Evolutionary conservation across 1,140 invertebrate genomes (phyloP).

Genomic region (Scaptomyza graminum): DNA sequence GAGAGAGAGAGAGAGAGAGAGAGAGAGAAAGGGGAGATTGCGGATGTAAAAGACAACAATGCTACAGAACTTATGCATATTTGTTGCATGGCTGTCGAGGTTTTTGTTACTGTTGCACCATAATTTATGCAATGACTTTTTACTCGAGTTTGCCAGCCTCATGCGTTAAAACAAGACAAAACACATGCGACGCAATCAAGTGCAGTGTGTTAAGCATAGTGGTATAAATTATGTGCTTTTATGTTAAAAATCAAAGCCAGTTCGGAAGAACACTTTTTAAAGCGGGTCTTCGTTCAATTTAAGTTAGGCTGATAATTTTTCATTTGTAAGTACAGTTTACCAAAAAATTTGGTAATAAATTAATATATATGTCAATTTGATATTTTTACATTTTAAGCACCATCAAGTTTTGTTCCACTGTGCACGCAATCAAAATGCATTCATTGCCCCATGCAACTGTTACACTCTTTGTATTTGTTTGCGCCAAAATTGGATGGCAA

Average conservation of each 20-base stretch:
- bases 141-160: slow-evolving; percentile 35
- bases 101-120: slow-evolving; percentile 31
- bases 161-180: slow-evolving; percentile 62
- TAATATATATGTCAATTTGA: not conserved
- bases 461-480: slow-evolving; percentile 54
- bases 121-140: slow-evolving; percentile 78
- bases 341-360: no score
- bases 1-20: not conserved
- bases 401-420: slow-evolving; percentile 27
- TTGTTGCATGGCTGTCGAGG: slow-evolving; percentile 62
- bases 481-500: slow-evolving; percentile 47
- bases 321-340: no score
- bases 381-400: not conserved
- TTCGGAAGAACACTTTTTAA: not conserved
- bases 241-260: not conserved
- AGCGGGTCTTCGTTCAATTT: no score
- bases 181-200: slow-evolving; percentile 40
- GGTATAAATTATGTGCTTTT: not conserved
- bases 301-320: no score
- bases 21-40: not conserved
- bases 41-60: slow-evolving; percentile 8
- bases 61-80: slow-evolving; percentile 64
- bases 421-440: slow-evolving; percentile 73
- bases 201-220: slow-evolving; percentile 27
- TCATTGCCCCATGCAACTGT: slow-evolving; percentile 42